Conservation (phyloP, 2,113 vertebrate species). For the Mus musculus region GRCm39 chr3:52056001-52056500, state of each 20-base stretch:
- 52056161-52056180: not conserved
- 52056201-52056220: not conserved
- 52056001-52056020: not conserved
- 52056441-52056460: not conserved
- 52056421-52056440: conserved; percentile 15
- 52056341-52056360: not conserved
- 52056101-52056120: not conserved
- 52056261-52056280: accelerated
- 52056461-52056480: conserved; percentile 22
- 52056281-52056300: not conserved
- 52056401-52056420: not conserved
- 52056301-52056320: not conserved
- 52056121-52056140: not conserved
- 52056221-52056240: not conserved
- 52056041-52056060: not conserved
- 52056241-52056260: not conserved
- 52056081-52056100: not conserved
- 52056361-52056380: not conserved
- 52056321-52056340: not conserved
- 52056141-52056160: not conserved
- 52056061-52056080: not conserved
- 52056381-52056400: not conserved
- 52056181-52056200: too few relatives aligned
- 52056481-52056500: conserved; percentile 23
- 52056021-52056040: too few relatives aligned